Evolutionary conservation across 2,113 vertebrate genomes (phyloP), one percentile per base, ranked within the genome.

Genomic region (Ochotona princeps): DNA sequence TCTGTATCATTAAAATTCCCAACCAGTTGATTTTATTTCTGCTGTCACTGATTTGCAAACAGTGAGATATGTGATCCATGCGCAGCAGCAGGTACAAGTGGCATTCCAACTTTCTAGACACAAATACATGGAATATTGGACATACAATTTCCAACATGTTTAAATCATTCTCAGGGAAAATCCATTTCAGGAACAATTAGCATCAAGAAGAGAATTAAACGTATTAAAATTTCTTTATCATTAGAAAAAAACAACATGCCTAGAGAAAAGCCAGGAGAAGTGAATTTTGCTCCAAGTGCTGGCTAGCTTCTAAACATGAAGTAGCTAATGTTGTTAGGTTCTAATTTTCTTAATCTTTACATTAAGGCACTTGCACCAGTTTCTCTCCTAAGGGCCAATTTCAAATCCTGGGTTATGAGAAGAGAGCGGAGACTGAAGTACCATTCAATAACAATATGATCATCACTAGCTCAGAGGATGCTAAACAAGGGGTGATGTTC

Each of bases 341-440:
- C 82, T 80, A 17, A 15, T 10, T 87, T 49, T 49, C 26, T 1
- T 60, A 5, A 18, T 25, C 47, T 89, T 82, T 88, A 73, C 81
- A 47, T 74, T n/a, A 70, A 75, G 12, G 11, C 3, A 2, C 0
- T 90, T 80, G n/a, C 14, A 23, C 1, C 2, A 63, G 20, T 21
- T 32, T 49, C 9, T 60, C 35, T 92, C 69, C 49, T 38, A 84
- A 88, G 44, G 14, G 21, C 13, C 38, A 67, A 0, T 66, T 91
- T 86, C 90, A 90, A 91, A 73, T 92, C 66, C 20, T 44, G 63
- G 3, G 1, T 72, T 47, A 94, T 79, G 78, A 86, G 28, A 10
- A 30, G 85, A 5, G 7, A 2, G 80, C 63, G 47, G n/a, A 87
- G n/a, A 76, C 21, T 63, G 32, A 85, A 78, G 3, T 86, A 57